Evolutionary conservation across 2,888 invertebrate genomes (phyloP), one percentile per base, ranked within the genome.

Genomic region (Ectemnius lituratus): DNA sequence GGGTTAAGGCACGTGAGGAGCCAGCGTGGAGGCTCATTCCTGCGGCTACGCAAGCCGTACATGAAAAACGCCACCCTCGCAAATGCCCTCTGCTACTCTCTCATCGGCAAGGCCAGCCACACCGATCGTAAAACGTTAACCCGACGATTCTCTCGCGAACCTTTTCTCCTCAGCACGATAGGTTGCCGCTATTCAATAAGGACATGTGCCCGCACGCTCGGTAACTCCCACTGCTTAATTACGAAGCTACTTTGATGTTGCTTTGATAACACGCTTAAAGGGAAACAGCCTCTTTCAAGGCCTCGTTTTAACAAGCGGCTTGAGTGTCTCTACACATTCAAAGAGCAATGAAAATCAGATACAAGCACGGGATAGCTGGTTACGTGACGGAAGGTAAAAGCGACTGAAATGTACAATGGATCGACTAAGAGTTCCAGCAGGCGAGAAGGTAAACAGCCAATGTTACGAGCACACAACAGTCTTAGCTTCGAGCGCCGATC

Each of bases 1-100:
- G 84, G 73, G 82, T 82, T 84, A 82, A 82, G 73, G 74, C 67
- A 66, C 76, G 76, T 67, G 75, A 83, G 69, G 74, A 70, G 58
- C 27, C 62, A 57, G 79, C 37, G 75, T 71, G 62, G 56, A 56
- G 46, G 62, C 23, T 37, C 14, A 6, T 27, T 20, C 47, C 27
- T 28, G n/a, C n/a, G 11, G n/a, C 13, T 60, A 16, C 16, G 52
- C 16, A 52, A 52, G 52, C n/a, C 37, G 37, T 37, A 37, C 37
- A 37, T 37, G 37, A 37, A 37, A 37, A 37, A 37, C 37, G 37
- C 37, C 37, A 37, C 37, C 37, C 37, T 37, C 5, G 37, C 37
- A 37, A 37, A 37, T 6, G 37, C 37, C 37, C 52, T 16, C 52
- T 52, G 4, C 52, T 16, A 52, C 52, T 52, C 52, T 52, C 52